Evolutionary conservation across 2,797 vertebrate species (phyloP).

Genomic region (Myotis daubentonii): DNA sequence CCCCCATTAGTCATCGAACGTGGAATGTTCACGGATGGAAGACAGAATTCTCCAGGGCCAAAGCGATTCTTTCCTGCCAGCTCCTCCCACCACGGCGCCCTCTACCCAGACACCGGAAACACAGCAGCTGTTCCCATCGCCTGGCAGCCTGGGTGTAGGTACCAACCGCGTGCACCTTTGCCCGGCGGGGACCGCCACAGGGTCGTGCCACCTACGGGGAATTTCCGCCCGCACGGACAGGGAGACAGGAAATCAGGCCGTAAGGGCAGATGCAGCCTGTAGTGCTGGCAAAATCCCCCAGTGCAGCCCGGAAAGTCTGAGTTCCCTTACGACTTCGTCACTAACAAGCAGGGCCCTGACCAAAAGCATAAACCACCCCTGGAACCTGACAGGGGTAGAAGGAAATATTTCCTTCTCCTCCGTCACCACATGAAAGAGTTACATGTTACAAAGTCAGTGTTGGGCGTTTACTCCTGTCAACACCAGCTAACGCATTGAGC

Average conservation of each 20-base stretch:
- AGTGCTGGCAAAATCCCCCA: not conserved
- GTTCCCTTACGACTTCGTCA: not conserved
- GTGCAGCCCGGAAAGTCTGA: not conserved
- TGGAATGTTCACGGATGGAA: not conserved
- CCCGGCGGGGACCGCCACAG: accelerated
- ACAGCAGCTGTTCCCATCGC: not conserved
- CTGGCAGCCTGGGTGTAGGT: not conserved
- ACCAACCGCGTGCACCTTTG: not conserved
- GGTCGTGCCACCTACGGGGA: not conserved
- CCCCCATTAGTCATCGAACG: accelerated
- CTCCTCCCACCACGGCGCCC: not conserved
- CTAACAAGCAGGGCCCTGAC: not conserved
- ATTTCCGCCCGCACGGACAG: not conserved
- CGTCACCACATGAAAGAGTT: not conserved
- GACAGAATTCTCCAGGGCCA: not conserved
- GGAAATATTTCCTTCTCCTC: not conserved
- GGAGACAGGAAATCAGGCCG: not conserved
- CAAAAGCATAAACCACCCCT: not conserved
- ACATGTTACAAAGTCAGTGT: not conserved
- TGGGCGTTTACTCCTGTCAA: not conserved
- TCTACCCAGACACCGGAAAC: not conserved
- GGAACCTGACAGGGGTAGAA: not conserved
- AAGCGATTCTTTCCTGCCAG: not conserved
- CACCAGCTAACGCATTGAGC: not conserved
- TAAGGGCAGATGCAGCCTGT: accelerated